phyloP scores from a whole-genome alignment of 2,888 invertebrate species.

The Sipha maydis region DNA sequence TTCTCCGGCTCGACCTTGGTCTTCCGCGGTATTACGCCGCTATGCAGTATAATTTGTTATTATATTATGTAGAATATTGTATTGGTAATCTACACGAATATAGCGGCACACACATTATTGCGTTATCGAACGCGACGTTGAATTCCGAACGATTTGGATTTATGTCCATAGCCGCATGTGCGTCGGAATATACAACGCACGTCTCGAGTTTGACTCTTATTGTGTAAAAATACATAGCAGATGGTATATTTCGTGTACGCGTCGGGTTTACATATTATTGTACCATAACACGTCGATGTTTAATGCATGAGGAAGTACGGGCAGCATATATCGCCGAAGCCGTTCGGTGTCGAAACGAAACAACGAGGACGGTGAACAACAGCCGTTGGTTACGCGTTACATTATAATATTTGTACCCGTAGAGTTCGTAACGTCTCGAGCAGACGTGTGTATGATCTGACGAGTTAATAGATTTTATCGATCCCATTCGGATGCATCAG shows the following conservation, averaged over 20 bases:
- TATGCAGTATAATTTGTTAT: too few relatives aligned
- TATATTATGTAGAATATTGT: too few relatives aligned
- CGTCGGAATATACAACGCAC: background rate
- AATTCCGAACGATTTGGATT: background rate
- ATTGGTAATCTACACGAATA: too few relatives aligned
- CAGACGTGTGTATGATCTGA: too few relatives aligned
- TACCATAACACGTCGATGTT: too few relatives aligned
- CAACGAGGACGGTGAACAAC: background rate
- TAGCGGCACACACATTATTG: too few relatives aligned
- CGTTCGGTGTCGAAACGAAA: background rate
- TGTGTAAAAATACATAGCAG: background rate
- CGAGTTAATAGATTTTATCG: too few relatives aligned
- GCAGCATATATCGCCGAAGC: background rate
- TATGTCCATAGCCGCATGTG: background rate
- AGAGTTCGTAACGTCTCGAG: too few relatives aligned
- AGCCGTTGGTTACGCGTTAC: background rate
- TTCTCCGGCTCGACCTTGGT: constrained; percentile 34
- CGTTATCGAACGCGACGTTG: background rate
- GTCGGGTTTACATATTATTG: too few relatives aligned
- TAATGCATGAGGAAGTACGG: background rate
- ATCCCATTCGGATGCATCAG: background rate
- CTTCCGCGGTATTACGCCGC: background rate
- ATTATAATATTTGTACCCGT: background rate
- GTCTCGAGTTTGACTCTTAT: background rate
- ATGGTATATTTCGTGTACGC: background rate